Evolutionary conservation across 2,797 vertebrate species (phyloP).

Genomic region (Hylomyscus alleni): DNA sequence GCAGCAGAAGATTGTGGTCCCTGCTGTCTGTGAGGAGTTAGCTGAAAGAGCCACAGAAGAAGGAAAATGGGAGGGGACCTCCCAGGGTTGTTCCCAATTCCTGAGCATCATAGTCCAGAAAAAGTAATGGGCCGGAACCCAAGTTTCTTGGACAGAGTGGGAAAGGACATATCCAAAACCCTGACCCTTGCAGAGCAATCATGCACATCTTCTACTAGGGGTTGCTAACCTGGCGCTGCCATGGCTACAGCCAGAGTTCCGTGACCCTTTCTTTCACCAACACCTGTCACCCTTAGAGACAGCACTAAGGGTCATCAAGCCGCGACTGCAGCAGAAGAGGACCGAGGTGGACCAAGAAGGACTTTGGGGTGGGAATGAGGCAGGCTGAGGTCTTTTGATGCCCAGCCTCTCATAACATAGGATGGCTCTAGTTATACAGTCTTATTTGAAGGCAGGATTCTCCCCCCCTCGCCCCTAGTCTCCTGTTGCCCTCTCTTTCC

Average conservation of each 20-base stretch:
- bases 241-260: neutral
- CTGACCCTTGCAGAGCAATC: neutral
- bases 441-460: neutral
- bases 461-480: neutral
- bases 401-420: neutral
- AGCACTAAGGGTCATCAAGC: neutral
- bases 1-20: neutral
- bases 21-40: neutral
- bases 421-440: neutral
- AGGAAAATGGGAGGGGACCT: neutral
- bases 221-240: neutral
- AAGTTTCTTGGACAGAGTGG: neutral
- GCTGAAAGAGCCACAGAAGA: neutral
- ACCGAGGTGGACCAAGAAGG: slow-evolving; percentile 1
- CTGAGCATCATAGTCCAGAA: neutral
- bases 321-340: neutral
- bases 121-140: neutral
- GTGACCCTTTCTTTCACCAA: neutral
- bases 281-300: neutral
- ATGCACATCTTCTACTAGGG: neutral
- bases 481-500: neutral
- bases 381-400: slow-evolving; percentile 11
- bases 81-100: neutral
- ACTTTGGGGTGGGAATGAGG: neutral
- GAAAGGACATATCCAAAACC: neutral